Evolutionary conservation across 2,113 vertebrate genomes (phyloP).

Genomic region (Terrapene triunguis): DNA sequence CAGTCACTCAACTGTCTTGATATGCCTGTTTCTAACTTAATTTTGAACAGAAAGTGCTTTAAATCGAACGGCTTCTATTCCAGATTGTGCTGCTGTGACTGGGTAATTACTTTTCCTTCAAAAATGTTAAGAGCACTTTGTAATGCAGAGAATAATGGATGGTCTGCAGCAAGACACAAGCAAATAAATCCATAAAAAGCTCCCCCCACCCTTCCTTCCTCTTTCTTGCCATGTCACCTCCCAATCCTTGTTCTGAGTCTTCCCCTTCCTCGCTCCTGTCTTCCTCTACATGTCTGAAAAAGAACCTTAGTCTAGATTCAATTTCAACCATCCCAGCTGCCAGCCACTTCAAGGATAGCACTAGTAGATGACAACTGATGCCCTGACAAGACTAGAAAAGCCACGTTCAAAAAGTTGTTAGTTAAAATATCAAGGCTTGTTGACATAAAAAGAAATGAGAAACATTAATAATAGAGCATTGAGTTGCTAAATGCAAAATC

Average conservation of each 20-base stretch:
- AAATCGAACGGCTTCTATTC: constrained; percentile 11
- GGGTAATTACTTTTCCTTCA: constrained; percentile 41
- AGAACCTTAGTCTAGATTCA: neutral
- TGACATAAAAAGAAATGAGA: neutral
- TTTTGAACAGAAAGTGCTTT: constrained; percentile 43
- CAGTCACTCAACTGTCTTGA: constrained; percentile 38
- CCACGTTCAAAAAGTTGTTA: neutral
- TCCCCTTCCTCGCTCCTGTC: neutral
- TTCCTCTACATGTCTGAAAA: neutral
- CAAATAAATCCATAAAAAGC: neutral
- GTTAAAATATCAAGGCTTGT: neutral
- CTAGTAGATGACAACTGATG: neutral
- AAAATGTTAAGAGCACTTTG: neutral
- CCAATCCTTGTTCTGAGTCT: neutral
- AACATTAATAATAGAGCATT: constrained; percentile 14
- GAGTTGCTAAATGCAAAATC: neutral
- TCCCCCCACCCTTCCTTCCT: neutral
- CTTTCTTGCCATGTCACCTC: neutral
- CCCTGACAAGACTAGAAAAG: neutral
- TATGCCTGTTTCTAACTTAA: constrained; percentile 44
- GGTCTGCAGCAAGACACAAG: neutral
- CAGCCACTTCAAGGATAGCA: neutral
- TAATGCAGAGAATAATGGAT: constrained; percentile 13
- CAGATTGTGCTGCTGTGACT: neutral
- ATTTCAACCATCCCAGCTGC: neutral